Evolutionary conservation across 2,113 vertebrate species (phyloP).

Genomic region (Saguinus midas): DNA sequence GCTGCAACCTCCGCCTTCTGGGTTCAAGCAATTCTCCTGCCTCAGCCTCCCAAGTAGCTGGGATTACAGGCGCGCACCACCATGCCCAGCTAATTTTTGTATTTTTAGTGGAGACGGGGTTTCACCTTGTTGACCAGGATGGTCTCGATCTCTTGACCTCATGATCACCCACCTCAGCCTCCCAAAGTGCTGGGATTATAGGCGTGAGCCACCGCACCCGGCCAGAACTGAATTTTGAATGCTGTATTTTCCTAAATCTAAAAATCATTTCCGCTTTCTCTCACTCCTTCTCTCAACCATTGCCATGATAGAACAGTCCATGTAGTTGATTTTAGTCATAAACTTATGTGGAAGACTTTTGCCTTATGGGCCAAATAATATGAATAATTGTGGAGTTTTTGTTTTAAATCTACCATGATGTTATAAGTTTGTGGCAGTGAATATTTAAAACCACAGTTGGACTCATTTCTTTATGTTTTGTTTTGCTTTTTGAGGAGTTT

Average conservation of each 20-base stretch:
- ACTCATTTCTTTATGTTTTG: neutral
- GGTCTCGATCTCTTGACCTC: too few relatives aligned
- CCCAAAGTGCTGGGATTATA: too few relatives aligned
- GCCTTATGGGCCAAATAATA: constrained; percentile 44
- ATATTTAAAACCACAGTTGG: constrained; percentile 38
- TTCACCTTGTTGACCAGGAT: too few relatives aligned
- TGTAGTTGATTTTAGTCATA: constrained; percentile 33
- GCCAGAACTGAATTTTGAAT: constrained; percentile 31
- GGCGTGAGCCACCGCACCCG: too few relatives aligned
- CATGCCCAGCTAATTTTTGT: neutral
- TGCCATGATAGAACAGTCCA: neutral
- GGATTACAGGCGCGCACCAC: too few relatives aligned
- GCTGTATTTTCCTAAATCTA: constrained; percentile 36
- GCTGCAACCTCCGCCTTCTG: too few relatives aligned
- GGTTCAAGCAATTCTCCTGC: too few relatives aligned
- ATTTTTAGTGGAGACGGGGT: too few relatives aligned
- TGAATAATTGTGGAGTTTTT: constrained; percentile 43
- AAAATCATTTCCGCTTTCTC: constrained; percentile 8
- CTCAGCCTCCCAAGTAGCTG: too few relatives aligned
- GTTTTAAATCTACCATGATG: constrained; percentile 50
- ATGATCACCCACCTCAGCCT: too few relatives aligned
- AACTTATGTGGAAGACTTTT: constrained; percentile 52
- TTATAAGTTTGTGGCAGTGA: constrained; percentile 28
- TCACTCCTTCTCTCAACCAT: constrained; percentile 15
- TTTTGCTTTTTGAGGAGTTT: too few relatives aligned